Conservation (phyloP, 2,113 vertebrate species). For the Menura novaehollandiae region DNA sequence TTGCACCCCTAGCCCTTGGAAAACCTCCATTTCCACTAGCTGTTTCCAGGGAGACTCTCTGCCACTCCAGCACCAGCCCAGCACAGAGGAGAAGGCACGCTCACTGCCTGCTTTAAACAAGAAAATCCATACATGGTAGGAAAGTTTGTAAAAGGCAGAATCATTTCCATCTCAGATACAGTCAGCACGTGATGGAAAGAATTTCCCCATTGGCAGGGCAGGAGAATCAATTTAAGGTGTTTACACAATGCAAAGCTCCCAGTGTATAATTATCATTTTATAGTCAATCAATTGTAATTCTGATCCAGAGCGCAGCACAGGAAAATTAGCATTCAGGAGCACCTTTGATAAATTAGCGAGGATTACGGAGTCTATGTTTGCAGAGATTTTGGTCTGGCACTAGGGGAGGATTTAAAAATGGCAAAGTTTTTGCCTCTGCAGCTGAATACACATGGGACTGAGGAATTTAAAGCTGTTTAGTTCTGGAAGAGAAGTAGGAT, state of each 20-base stretch:
- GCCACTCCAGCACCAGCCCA: neutral
- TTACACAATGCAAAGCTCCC: slow-evolving; percentile 39
- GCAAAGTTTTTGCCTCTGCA: slow-evolving; percentile 38
- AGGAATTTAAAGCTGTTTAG: slow-evolving; percentile 49
- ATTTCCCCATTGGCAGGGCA: slow-evolving; percentile 17
- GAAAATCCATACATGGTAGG: slow-evolving; percentile 53
- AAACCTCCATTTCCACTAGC: neutral
- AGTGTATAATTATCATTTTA: slow-evolving; percentile 58
- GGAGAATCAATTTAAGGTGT: slow-evolving; percentile 48
- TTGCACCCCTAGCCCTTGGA: neutral
- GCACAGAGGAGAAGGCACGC: neutral
- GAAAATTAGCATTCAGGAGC: slow-evolving; percentile 14
- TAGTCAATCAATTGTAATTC: slow-evolving; percentile 43
- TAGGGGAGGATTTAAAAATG: slow-evolving; percentile 35
- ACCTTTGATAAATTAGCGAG: slow-evolving; percentile 40
- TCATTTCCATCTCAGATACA: neutral
- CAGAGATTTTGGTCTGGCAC: slow-evolving; percentile 35
- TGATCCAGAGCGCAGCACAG: neutral
- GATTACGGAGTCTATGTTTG: slow-evolving; percentile 43
- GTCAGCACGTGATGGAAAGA: slow-evolving; percentile 9
- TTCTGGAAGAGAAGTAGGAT: slow-evolving; percentile 32
- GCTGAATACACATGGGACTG: slow-evolving; percentile 14
- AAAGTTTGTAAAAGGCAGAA: slow-evolving; percentile 6
- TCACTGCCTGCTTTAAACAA: neutral
- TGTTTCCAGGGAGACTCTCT: neutral